Base-by-base conservation (phyloP, 1,140 invertebrate genomes). In the Megathymus violae region DNA sequence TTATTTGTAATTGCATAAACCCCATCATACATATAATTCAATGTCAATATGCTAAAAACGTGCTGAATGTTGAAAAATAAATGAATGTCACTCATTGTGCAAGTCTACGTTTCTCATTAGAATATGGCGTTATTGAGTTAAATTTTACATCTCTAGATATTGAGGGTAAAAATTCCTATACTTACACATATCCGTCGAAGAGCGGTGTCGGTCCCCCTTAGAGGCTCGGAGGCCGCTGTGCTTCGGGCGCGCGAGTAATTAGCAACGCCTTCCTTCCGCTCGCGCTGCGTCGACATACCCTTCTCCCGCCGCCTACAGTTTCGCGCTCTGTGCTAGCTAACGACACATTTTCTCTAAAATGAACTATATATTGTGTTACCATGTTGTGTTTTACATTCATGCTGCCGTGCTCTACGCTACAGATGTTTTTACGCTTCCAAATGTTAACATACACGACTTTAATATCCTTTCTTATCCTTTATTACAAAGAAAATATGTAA, bases 261-360 rank as follows among this genome's bases (percentile, higher is more conserved):
- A 89, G 86, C 79, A 64, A 51, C 65, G 76, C 71, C 74, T 87
- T 89, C 84, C 86, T 86, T 87, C 84, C 86, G 81, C 67, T 76
- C 71, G 67, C 74, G 63, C 73, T 51, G 27, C 36, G 59, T 25
- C 64, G 61, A 47, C 67, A 73, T 64, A 56, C 68, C 51, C 58
- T 67, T 58, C 66, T 61, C 5, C 5, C 64, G 64, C 50, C 41
- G 52, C 59, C 66, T 63, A 64, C 66, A 64, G 66, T 56, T 51
- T 48, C 46, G 17, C 52, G 60, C 44, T 63, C 54, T 58, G 34
- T 62, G 44, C 60, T 50, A 54, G 48, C 47, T 68, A 69, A 54
- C 58, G 51, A 43, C 52, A 56, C 54, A 46, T 46, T 58, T 58
- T 58, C 54, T 46, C 38, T 36, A 58, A 46, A 59, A 59, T 47